Base-by-base conservation (phyloP, 2,888 invertebrate genomes). In the Saturnia pavonia region DNA sequence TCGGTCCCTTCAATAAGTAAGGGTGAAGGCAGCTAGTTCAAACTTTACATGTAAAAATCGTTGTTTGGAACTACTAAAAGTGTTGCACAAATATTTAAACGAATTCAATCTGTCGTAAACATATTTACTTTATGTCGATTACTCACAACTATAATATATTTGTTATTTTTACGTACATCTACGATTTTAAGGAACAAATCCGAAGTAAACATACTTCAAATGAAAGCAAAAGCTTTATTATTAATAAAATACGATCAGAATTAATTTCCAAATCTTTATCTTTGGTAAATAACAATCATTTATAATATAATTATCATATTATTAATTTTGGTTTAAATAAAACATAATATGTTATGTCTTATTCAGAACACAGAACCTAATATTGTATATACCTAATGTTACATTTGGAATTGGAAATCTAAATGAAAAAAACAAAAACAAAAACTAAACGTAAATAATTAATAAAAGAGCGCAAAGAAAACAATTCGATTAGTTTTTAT, bases 1-100 rank as follows among this genome's bases (percentile, higher is more conserved):
- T 87, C 88, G 81, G 80, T 83, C 87, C 87, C 88, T 85, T 83
- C 84, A 83, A 82, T 83, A 85, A 82, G 73, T 78, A 79, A 85
- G 87, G 86, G 85, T 82, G 80, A 78, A 82, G 82, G 80, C 77
- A 85, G 85, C 85, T 85, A 85, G 83, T 89, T 88, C 85, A 85
- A 86, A 89, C 86, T 88, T 88, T 88, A 86, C 85, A 84, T 80
- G 80, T 80, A 82, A 57, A 83, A 82, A 42, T 42, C 48, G 48
- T 65, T 65, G 70, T 65, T 65, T 27, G 34, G 60, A 48, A 63
- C 69, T 48, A 51, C 22, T 22, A 54, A 67, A 67, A 67, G 63
- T 40, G 63, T 63, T 63, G 63, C 34, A 45, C 51, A 70, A 70
- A 70, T 70, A 51, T 70, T 70, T 40, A 66, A 66, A 66, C 66